These are phyloP conservation scores for Cheirogaleus major DNA, from an alignment of 2,797 vertebrate species.

Conservation along the genomic window DNA sequence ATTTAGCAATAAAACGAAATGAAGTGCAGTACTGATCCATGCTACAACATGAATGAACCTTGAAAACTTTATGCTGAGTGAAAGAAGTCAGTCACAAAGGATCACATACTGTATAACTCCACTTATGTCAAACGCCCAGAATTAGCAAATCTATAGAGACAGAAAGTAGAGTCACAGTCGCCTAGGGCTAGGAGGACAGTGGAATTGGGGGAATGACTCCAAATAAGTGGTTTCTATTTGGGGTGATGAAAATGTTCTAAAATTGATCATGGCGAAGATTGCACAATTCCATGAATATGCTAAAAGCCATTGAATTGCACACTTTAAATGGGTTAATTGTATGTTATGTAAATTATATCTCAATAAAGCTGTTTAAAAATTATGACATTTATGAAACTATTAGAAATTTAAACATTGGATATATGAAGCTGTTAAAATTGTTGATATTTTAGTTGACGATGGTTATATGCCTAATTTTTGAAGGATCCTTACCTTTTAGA, in stretches of 20 bases:
- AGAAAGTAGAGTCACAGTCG: neutral
- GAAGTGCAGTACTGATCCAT: neutral
- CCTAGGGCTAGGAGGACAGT: neutral
- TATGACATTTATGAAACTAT: neutral
- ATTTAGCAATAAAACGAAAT: neutral
- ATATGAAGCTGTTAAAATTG: neutral
- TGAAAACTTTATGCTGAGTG: neutral
- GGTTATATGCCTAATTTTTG: neutral
- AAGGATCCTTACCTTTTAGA: neutral
- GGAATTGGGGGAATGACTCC: neutral
- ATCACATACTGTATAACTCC: neutral
- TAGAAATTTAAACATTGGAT: neutral
- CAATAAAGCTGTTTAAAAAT: neutral
- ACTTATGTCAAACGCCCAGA: neutral
- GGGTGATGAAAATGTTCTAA: neutral
- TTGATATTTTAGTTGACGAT: neutral
- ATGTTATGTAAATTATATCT: neutral
- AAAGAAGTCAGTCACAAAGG: neutral
- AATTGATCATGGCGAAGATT: neutral
- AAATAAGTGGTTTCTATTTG: neutral
- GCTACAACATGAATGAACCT: neutral
- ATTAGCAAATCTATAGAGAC: neutral
- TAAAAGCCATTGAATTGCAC: neutral
- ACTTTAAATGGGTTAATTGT: neutral
- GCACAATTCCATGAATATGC: neutral